These are phyloP conservation scores for Ylistrum balloti DNA, from an alignment of 1,140 invertebrate species.

Conservation along the genomic window DNA sequence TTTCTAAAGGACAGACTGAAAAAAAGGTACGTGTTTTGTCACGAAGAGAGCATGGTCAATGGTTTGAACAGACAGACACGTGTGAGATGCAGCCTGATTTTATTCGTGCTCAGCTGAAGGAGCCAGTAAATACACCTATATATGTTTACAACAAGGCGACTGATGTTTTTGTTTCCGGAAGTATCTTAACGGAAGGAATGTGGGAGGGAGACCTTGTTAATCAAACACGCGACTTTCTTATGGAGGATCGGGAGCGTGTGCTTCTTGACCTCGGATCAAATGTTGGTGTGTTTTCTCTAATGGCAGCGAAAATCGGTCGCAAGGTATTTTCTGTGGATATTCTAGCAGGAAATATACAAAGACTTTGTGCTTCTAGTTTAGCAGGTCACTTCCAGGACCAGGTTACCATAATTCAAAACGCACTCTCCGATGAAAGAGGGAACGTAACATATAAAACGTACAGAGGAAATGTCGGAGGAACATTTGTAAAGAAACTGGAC, in stretches of 20 bases:
- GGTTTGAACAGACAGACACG: background rate
- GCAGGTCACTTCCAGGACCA: slow-evolving; percentile 59
- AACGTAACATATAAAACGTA: slow-evolving; percentile 58
- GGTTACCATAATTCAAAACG: slow-evolving; percentile 69
- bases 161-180: slow-evolving; percentile 58
- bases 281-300: slow-evolving; percentile 73
- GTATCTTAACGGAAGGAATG: slow-evolving; percentile 51
- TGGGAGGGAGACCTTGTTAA: slow-evolving; percentile 59
- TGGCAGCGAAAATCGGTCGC: slow-evolving; percentile 67
- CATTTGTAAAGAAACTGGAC: slow-evolving; percentile 59
- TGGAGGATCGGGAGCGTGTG: slow-evolving; percentile 53
- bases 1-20: too few species aligned
- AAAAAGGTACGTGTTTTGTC: too few species aligned
- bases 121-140: slow-evolving; percentile 55
- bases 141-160: slow-evolving; percentile 52
- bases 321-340: slow-evolving; percentile 76
- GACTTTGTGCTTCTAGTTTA: slow-evolving; percentile 66
- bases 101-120: slow-evolving; percentile 45
- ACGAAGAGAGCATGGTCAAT: background rate
- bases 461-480: slow-evolving; percentile 73
- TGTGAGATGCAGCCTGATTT: slow-evolving; percentile 47
- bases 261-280: slow-evolving; percentile 77
- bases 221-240: slow-evolving; percentile 42
- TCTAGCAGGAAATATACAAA: slow-evolving; percentile 62
- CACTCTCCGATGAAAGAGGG: slow-evolving; percentile 68